Evolutionary conservation across 2,888 invertebrate genomes (phyloP).

Genomic region (Thereva nobilitata): DNA sequence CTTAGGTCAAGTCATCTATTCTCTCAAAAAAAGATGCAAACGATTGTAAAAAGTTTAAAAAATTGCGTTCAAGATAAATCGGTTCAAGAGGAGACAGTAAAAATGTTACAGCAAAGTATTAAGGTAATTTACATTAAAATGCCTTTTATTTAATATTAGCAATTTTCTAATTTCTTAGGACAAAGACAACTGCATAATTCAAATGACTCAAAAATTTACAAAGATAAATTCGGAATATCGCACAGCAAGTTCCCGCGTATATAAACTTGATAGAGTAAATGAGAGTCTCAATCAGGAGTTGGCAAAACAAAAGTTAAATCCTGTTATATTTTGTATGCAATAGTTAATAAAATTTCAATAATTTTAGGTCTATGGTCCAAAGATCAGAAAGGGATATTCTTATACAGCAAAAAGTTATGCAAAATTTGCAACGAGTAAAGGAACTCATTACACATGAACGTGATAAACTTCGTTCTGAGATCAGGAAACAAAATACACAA

Average conservation of each 20-base stretch:
- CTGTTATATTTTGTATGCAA: not conserved
- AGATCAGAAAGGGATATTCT: conserved; percentile 7
- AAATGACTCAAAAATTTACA: not conserved
- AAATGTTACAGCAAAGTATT: not conserved
- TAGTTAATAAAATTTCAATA: not conserved
- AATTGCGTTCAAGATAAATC: not conserved
- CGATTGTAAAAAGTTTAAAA: not conserved
- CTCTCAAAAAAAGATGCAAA: not conserved
- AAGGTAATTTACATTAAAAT: not conserved
- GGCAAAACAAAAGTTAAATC: conserved; percentile 7
- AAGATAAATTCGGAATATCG: conserved; percentile 2
- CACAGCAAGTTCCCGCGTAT: not conserved
- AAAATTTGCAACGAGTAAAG: conserved; percentile 41
- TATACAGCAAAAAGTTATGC: not conserved
- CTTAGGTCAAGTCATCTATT: not conserved
- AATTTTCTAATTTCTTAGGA: not conserved
- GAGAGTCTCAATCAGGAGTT: not conserved
- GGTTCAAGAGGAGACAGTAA: not conserved
- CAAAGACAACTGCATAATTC: conserved; percentile 6
- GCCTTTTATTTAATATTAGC: not conserved
- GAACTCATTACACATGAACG: conserved; percentile 51
- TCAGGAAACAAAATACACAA: conserved; percentile 48
- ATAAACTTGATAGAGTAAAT: not conserved
- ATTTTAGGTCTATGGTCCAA: not conserved
- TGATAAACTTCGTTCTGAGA: conserved; percentile 49